These are phyloP conservation scores for Troides helena DNA, from an alignment of 2,888 invertebrate species.

Conservation along the genomic window DNA sequence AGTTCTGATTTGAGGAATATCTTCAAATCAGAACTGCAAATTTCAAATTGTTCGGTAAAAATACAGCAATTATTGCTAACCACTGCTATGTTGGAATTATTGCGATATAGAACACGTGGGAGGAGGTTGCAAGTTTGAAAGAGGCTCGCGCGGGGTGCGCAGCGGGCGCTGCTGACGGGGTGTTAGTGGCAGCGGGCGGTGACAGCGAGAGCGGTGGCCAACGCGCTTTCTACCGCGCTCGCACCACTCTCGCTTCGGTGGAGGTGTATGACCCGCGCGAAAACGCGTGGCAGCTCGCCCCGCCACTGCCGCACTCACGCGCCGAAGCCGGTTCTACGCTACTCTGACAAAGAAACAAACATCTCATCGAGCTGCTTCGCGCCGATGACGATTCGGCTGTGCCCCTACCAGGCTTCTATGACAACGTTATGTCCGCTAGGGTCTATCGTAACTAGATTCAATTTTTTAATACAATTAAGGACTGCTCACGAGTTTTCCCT, in stretches of 20 bases:
- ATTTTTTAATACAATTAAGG: too few species aligned
- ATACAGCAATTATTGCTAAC: too few species aligned
- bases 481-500: too few species aligned
- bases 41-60: too few species aligned
- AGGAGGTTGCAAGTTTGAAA: constrained; percentile 85
- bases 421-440: not conserved
- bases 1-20: too few species aligned
- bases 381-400: not conserved
- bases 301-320: constrained; percentile 89
- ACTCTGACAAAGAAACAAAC: constrained; percentile 73
- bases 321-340: constrained; percentile 94
- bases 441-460: not conserved
- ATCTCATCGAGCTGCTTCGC: not conserved
- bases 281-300: constrained; percentile 88
- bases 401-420: not conserved
- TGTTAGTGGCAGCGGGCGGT: constrained; percentile 91
- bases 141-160: constrained; percentile 90
- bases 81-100: too few species aligned
- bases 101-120: constrained; percentile 86
- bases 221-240: constrained; percentile 89
- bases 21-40: too few species aligned
- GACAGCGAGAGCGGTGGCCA: constrained; percentile 88
- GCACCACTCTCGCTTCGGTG: constrained; percentile 90
- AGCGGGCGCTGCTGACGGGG: constrained; percentile 90
- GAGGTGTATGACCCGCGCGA: constrained; percentile 91